These are phyloP conservation scores for Bibio marci DNA, from an alignment of 2,888 invertebrate genomes.

Conservation along the genomic window DNA sequence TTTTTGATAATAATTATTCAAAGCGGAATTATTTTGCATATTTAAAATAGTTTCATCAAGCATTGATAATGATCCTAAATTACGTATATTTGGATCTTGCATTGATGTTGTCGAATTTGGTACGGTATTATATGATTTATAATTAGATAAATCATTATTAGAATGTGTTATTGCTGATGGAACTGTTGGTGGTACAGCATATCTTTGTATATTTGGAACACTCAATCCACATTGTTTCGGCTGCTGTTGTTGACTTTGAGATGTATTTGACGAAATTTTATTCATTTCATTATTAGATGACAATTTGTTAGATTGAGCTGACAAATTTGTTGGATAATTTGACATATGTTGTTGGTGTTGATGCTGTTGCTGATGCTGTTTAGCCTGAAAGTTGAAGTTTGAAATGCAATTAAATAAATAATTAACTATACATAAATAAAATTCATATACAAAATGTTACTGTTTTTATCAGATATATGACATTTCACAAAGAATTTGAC, in stretches of 20 bases:
- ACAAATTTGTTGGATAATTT: conserved; percentile 1
- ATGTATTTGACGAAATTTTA: not conserved
- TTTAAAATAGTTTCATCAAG: conserved; percentile 21
- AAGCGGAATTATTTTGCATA: conserved; percentile 14
- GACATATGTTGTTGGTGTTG: conserved; percentile 10
- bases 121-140: conserved; percentile 6
- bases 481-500: too few species aligned
- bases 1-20: conserved; percentile 36
- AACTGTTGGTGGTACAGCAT: not conserved
- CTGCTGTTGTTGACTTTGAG: conserved; percentile 1
- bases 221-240: conserved; percentile 3
- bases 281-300: conserved; percentile 3
- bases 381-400: not conserved
- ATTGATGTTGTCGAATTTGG: conserved; percentile 9
- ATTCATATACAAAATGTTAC: too few species aligned
- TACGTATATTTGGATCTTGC: conserved; percentile 10
- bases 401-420: conserved; percentile 9
- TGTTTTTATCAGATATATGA: too few species aligned
- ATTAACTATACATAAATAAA: too few species aligned
- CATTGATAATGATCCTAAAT: conserved; percentile 15
- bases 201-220: conserved; percentile 3
- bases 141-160: conserved; percentile 11
- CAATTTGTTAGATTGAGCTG: not conserved
- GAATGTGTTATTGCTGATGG: conserved; percentile 6
- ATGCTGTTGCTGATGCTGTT: not conserved